These are phyloP conservation scores for Lacerta agilis DNA, from an alignment of 2,797 vertebrate genomes.

Conservation along the genomic window DNA sequence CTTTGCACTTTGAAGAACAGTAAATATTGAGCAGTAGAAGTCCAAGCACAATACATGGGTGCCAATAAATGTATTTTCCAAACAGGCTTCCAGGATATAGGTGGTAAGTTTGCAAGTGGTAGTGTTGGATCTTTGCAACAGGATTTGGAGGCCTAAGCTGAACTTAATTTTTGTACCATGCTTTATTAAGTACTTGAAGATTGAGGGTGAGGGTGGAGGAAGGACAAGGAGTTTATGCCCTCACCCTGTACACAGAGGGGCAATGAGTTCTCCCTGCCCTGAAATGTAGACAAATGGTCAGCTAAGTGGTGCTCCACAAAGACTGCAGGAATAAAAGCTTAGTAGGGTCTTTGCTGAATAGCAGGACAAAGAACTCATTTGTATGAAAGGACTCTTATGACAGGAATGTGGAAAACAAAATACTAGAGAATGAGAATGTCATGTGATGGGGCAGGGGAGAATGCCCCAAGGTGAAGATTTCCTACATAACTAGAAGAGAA, in stretches of 20 bases:
- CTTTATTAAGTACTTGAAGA: not conserved
- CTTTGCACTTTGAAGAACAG: slow-evolving; percentile 21
- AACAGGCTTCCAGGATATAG: not conserved
- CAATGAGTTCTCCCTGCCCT: not conserved
- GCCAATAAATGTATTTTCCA: slow-evolving; percentile 31
- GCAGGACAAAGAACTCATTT: not conserved
- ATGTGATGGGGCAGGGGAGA: not conserved
- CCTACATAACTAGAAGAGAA: not conserved
- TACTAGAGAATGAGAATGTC: not conserved
- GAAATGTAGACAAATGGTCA: not conserved
- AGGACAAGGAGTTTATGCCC: not conserved
- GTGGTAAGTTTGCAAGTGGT: not conserved
- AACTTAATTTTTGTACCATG: not conserved
- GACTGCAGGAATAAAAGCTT: not conserved
- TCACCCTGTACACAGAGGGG: not conserved
- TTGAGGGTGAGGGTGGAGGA: too few relatives aligned
- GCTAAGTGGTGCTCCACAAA: not conserved
- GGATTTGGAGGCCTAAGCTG: not conserved
- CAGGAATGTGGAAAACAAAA: not conserved
- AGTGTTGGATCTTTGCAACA: not conserved
- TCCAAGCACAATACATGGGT: not conserved
- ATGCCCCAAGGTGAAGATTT: not conserved
- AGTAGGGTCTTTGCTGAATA: not conserved
- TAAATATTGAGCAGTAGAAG: slow-evolving; percentile 26
- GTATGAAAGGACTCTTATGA: not conserved